Percentiles rank a stretch among this genome's conserved stretches.
Evolutionary conservation across 2,113 vertebrate genomes (phyloP).

Genomic region (Myxocyprinus asiaticus): DNA sequence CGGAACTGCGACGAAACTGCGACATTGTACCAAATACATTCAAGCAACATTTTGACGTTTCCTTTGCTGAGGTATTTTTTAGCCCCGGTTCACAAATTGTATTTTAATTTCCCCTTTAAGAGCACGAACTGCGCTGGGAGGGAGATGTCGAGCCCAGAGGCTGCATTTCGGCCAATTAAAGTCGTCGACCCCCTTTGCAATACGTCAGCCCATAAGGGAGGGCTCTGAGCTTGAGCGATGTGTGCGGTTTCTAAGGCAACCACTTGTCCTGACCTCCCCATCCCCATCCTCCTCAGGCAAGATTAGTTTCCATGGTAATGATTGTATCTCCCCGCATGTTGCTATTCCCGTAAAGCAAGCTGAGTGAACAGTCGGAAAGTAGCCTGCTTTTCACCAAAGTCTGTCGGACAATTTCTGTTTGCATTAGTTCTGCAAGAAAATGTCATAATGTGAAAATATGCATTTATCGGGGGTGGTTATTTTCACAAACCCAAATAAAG

Average conservation of each 20-base stretch:
- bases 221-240: conserved; percentile 52
- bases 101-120: conserved; percentile 63
- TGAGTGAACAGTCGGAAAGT: conserved; percentile 59
- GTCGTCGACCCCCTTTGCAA: conserved; percentile 44
- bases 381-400: conserved; percentile 38
- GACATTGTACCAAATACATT: neutral
- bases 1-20: neutral
- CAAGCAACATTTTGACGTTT: neutral
- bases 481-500: neutral
- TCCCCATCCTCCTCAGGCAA: conserved; percentile 54
- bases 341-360: conserved; percentile 61
- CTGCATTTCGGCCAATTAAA: conserved; percentile 63
- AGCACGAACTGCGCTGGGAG: conserved; percentile 34
- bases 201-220: conserved; percentile 50
- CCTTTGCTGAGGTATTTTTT: conserved; percentile 11
- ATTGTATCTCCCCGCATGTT: conserved; percentile 54
- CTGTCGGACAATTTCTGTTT: conserved; percentile 30
- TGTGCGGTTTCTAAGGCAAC: conserved; percentile 66
- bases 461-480: neutral
- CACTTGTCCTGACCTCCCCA: conserved; percentile 60
- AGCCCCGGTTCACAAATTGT: conserved; percentile 27
- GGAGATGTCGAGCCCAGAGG: conserved; percentile 56
- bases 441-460: neutral
- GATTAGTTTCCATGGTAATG: conserved; percentile 62
- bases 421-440: conserved; percentile 20